Evolutionary conservation across 2,888 invertebrate genomes (phyloP), one percentile per base, ranked within the genome.

Genomic region (Cylindroiulus punctatus): DNA sequence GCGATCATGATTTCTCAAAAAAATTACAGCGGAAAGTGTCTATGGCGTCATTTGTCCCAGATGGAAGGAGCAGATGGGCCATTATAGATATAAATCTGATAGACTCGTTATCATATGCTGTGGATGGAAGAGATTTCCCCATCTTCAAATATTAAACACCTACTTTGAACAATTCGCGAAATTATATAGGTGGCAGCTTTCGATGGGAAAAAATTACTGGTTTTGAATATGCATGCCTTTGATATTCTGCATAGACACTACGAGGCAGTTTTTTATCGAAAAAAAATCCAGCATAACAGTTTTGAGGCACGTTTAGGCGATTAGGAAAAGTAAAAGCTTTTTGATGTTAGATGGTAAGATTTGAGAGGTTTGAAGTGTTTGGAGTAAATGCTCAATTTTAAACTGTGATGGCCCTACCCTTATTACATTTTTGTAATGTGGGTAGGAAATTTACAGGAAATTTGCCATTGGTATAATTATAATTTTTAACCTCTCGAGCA

Each of bases 131-230:
- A 26, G 65, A 65, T 65, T 65, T 65, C 26, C 26, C 26, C 26
- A 26, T 65, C 65, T 2, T 57, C 12, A 57, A 57, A 57, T 57
- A 57, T 57, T 57, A 57, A 57, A 65, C 65, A 65, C 65, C 65
- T 26, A 65, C 65, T 65, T 65, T 65, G 65, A 65, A 65, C 65
- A 65, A 4, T 65, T 65, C 26, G 26, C 65, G 65, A 65, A 65
- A 65, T 65, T 65, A 65, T 65, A 26, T 3, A 65, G 65, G 65
- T 65, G 65, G 10, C 65, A 65, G 65, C 65, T 65, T 65, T 65
- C 26, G 65, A 65, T 19, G 65, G 17, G 65, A 26, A 65, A 65
- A 65, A 65, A 65, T 3, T 26, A 5, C 65, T 26, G 4, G 65
- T 22, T 65, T 65, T 65, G 65, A 65, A 26, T 65, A 65, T 22